Base-by-base conservation (phyloP, 2,797 vertebrate genomes). In the Scleropages formosus region DNA sequence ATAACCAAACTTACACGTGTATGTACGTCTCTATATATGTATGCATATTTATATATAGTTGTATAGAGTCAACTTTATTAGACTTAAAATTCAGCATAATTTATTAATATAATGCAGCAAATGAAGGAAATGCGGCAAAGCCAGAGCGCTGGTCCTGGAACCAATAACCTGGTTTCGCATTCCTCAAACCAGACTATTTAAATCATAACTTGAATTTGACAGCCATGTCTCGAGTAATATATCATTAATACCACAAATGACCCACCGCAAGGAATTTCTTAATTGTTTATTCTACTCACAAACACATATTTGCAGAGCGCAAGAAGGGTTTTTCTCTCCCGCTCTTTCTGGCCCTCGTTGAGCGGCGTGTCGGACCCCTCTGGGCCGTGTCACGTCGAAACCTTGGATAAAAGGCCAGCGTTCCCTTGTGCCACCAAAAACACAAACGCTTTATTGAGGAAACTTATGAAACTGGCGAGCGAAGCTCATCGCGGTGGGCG, bases 391-490 rank as follows among this genome's bases (percentile, higher is more conserved):
- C 90, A 90, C 84, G 89, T 85, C 81, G 87, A 84, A 89, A 81
- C 78, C 2, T 80, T 84, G 85, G 79, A 89, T 85, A 92, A 90
- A 80, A 78, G 81, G 3, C 67, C 68, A 83, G 79, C 83, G 85
- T 85, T 89, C 88, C 85, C 88, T 78, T 76, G 47, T 82, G 83
- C 82, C 86, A 84, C 83, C 75, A 84, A 90, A 84, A 91, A 79
- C 20, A 92, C 89, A 92, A 92, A 93, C 89, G 83, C 81, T 82
- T 86, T 85, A 90, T 90, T 92, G 85, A 92, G 90, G 88, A 91
- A 92, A 90, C 74, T 89, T 90, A 90, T 87, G 90, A 93, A 93
- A 93, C 90, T 1, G 69, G 56, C 79, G 82, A 85, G 89, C 81
- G 90, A 86, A 89, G 91, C 31, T 39, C 31, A 39, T 39, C 6